Percentiles rank a stretch among this genome's conserved stretches.
These are phyloP conservation scores for Ruditapes philippinarum DNA, from an alignment of 1,140 invertebrate genomes.

Conservation along the genomic window DNA sequence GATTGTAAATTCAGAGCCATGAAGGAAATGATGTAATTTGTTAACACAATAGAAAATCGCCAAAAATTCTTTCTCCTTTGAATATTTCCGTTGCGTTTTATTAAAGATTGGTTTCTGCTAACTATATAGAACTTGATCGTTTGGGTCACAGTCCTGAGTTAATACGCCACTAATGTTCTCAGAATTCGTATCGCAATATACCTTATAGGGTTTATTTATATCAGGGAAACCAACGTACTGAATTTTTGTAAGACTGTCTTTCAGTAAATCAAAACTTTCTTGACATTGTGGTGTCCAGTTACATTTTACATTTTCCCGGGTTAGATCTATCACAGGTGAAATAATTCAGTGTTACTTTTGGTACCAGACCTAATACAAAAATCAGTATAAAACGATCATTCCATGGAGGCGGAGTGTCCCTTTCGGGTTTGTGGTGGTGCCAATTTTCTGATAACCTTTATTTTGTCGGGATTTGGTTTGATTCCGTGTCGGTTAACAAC, in stretches of 20 bases:
- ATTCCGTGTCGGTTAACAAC: background rate
- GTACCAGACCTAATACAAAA: slow-evolving; percentile 66
- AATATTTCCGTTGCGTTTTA: slow-evolving; percentile 64
- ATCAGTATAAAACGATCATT: slow-evolving; percentile 55
- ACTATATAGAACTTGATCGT: background rate
- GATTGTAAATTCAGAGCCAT: slow-evolving; percentile 72
- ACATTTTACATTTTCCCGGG: slow-evolving; percentile 56
- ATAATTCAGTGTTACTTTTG: slow-evolving; percentile 68
- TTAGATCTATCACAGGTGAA: slow-evolving; percentile 52
- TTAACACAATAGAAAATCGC: slow-evolving; percentile 76
- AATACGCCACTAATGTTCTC: slow-evolving; percentile 31
- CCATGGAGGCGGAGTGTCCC: background rate
- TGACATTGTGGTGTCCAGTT: slow-evolving; percentile 40
- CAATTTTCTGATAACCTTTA: slow-evolving; percentile 2
- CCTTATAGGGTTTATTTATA: slow-evolving; percentile 45
- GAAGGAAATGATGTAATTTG: slow-evolving; percentile 76
- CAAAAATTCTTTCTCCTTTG: slow-evolving; percentile 72
- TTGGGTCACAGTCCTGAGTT: background rate
- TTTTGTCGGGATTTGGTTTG: slow-evolving; percentile 10
- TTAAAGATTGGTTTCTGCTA: slow-evolving; percentile 70
- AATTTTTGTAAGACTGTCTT: slow-evolving; percentile 24
- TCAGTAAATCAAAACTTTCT: slow-evolving; percentile 51
- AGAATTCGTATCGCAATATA: slow-evolving; percentile 56
- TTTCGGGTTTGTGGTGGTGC: background rate
- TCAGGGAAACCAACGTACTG: slow-evolving; percentile 43